Conservation (phyloP, 2,888 invertebrate species). For the Shargacucullia verbasci region DNA sequence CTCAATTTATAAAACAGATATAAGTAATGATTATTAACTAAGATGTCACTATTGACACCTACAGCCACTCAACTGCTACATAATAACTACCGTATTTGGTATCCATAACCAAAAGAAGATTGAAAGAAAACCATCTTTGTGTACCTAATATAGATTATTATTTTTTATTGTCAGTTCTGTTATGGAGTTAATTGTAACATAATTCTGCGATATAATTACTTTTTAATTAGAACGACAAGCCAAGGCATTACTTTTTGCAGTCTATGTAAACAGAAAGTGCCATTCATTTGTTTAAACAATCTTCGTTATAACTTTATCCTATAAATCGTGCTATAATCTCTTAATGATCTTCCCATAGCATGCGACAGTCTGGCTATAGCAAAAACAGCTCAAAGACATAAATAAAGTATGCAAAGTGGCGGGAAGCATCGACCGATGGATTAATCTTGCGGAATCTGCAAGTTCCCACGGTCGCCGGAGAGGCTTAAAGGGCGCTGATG, state of each 20-base stretch:
- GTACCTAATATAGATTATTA: conserved; percentile 28
- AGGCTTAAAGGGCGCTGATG: conserved; percentile 45
- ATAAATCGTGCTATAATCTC: conserved; percentile 34
- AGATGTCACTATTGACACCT: conserved; percentile 24
- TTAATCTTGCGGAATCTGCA: conserved; percentile 71
- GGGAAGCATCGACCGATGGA: conserved; percentile 68
- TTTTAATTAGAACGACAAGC: conserved; percentile 10
- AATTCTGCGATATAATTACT: conserved; percentile 7
- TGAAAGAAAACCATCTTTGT: conserved; percentile 18
- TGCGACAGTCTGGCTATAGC: conserved; percentile 47
- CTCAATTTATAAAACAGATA: too few species aligned
- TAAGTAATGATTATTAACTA: conserved; percentile 13
- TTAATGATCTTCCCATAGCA: conserved; percentile 47
- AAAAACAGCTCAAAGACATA: conserved; percentile 63
- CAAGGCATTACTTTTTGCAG: not conserved
- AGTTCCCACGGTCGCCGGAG: conserved; percentile 71
- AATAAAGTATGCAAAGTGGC: conserved; percentile 71
- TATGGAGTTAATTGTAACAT: conserved; percentile 10
- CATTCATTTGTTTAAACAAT: conserved; percentile 14
- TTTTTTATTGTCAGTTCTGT: conserved; percentile 25
- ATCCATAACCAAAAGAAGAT: conserved; percentile 17
- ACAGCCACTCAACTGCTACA: conserved; percentile 7
- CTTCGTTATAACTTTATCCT: conserved; percentile 8
- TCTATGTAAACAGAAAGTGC: conserved; percentile 6
- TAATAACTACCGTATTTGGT: conserved; percentile 11